A percentile compares a stretch with the other conserved stretches of the same genome.
Evolutionary conservation across 2,888 invertebrate genomes (phyloP).

Genomic region (Acanthococcus lagerstroemiae): DNA sequence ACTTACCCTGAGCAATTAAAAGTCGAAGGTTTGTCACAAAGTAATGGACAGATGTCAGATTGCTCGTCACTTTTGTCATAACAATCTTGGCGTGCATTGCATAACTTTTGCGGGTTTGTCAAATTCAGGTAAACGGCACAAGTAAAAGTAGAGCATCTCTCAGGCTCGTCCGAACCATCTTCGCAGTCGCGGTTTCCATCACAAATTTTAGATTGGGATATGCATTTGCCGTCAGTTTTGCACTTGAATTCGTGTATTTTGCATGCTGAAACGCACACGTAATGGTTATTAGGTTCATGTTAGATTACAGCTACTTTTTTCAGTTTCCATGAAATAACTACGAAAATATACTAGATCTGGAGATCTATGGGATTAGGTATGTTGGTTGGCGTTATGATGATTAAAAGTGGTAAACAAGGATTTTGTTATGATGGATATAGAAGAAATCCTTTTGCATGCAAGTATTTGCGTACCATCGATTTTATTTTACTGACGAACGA

Average conservation of each 20-base stretch:
- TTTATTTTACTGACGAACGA: too few species aligned
- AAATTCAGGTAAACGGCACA: constrained; percentile 54
- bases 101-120: constrained; percentile 58
- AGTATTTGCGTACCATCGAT: too few species aligned
- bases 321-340: not conserved
- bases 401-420: too few species aligned
- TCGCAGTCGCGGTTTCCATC: constrained; percentile 58
- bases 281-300: too few species aligned
- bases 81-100: constrained; percentile 68
- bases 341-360: not conserved
- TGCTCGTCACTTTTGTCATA: constrained; percentile 64
- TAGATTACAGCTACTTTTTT: too few species aligned
- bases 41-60: constrained; percentile 9
- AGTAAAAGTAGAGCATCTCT: constrained; percentile 37
- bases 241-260: constrained; percentile 55
- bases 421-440: too few species aligned
- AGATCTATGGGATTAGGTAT: not conserved
- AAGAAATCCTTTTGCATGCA: too few species aligned
- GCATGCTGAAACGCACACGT: constrained; percentile 52
- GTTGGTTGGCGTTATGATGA: too few species aligned
- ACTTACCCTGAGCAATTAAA: constrained; percentile 17
- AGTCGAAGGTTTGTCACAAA: not conserved
- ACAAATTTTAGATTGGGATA: constrained; percentile 59
- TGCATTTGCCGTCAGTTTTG: constrained; percentile 45
- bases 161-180: constrained; percentile 63